Base-by-base conservation (phyloP, 2,888 invertebrate genomes). In the Rotaria magnacalcarata region DNA sequence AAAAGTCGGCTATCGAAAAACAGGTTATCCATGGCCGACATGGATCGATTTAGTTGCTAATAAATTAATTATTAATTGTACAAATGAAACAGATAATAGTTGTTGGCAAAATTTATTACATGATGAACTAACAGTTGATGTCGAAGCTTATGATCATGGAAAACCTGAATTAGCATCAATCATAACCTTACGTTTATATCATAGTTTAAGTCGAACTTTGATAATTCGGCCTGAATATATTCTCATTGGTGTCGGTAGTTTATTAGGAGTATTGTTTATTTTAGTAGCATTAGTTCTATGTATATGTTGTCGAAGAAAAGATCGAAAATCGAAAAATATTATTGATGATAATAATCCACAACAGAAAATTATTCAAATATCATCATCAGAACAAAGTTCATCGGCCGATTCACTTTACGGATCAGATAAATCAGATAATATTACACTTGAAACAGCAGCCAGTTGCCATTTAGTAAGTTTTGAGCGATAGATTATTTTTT, bases 41-140 rank as follows among this genome's bases (percentile, higher is more conserved):
- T 80, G 80, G 80, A n/a, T 80, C n/a, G 5, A 80, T 47, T 47
- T 80, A 80, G 7, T 80, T 80, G 80, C 47, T 8, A 80, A 80
- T 80, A 43, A n/a, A 47, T 80, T 80, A 80, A 47, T 47, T 47
- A 80, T 80, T 47, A 80, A 80, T 80, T 80, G 80, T 80, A 80
- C 80, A 80, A 80, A 80, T 80, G 24, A 47, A 80, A 47, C 80
- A 43, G 24, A 47, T 80, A 47, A 47, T 80, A 0, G 14, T n/a
- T 43, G 80, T 47, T 80, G 47, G 47, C 11, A 10, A 6, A 11
- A 80, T 43, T 47, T 80, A 47, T 47, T 47, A 24, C n/a, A 47
- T 47, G 24, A 47, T 34, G 80, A 80, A 3, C 24, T 80, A n/a
- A 47, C 2, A 11, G n/a, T 80, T 47, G 47, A 80, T 47, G 16